phyloP scores from a whole-genome alignment of 2,797 vertebrate species.

The Luscinia megarhynchos region DNA sequence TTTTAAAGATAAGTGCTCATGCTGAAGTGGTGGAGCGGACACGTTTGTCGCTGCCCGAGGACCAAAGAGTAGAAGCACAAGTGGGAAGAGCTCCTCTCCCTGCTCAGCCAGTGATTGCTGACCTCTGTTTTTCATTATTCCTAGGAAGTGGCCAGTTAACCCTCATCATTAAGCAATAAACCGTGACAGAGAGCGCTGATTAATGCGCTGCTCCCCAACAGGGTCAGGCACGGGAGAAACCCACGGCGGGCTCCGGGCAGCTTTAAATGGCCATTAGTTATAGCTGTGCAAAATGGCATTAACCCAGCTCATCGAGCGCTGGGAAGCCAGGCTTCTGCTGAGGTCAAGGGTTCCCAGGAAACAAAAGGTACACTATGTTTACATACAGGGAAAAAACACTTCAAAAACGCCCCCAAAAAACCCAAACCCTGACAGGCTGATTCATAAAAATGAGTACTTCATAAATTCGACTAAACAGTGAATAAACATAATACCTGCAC shows the following conservation, averaged over 20 bases:
- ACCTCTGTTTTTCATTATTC: conserved; percentile 65
- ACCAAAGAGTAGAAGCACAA: neutral
- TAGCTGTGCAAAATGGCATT: conserved; percentile 37
- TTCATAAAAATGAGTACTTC: neutral
- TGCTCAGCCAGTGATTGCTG: neutral
- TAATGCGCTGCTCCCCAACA: conserved; percentile 28
- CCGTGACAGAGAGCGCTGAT: conserved; percentile 33
- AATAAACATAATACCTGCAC: neutral
- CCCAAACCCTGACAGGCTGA: neutral
- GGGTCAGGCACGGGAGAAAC: neutral
- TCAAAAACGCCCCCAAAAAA: neutral
- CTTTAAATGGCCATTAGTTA: conserved; percentile 47
- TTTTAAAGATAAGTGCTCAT: neutral
- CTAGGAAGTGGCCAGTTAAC: conserved; percentile 67
- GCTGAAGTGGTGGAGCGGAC: neutral
- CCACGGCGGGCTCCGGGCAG: neutral
- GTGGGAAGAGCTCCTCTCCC: neutral
- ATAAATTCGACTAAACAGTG: neutral
- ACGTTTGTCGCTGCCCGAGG: neutral
- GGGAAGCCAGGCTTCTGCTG: neutral
- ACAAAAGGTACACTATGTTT: neutral
- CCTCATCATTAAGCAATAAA: conserved; percentile 57
- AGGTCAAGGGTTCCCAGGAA: conserved; percentile 14
- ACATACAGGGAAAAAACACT: neutral
- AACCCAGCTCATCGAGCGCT: conserved; percentile 25